Conservation (phyloP, 2,113 vertebrate genomes). For the Poeciliopsis turrubarensis region DNA sequence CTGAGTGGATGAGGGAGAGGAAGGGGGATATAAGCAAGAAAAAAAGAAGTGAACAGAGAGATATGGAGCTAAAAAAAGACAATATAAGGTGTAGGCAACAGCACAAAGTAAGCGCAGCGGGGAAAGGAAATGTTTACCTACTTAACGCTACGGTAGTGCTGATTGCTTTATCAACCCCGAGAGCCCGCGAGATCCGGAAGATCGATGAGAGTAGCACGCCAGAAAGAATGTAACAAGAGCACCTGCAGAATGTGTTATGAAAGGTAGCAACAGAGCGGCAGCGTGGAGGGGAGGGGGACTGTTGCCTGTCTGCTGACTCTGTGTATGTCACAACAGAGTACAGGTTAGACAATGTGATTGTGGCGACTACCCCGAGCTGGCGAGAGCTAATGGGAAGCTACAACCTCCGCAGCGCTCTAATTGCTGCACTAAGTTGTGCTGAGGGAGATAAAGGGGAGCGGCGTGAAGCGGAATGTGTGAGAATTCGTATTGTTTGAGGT, state of each 20-base stretch:
- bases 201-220: constrained; percentile 46
- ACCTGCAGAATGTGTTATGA: constrained; percentile 29
- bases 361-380: constrained; percentile 43
- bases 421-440: constrained; percentile 70
- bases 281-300: not conserved
- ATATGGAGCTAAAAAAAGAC: constrained; percentile 11
- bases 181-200: constrained; percentile 47
- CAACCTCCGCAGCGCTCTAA: constrained; percentile 64
- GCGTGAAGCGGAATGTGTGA: constrained; percentile 68
- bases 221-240: constrained; percentile 42
- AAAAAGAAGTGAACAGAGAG: constrained; percentile 16
- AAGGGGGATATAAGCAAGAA: constrained; percentile 32
- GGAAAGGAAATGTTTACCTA: constrained; percentile 59
- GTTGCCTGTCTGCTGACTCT: constrained; percentile 23
- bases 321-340: constrained; percentile 42
- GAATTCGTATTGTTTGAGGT: constrained; percentile 63
- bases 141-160: constrained; percentile 54
- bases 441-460: constrained; percentile 69
- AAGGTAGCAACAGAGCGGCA: constrained; percentile 29
- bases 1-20: constrained; percentile 43
- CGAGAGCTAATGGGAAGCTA: constrained; percentile 58
- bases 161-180: constrained; percentile 66
- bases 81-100: constrained; percentile 43
- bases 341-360: constrained; percentile 53
- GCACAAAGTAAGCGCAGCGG: constrained; percentile 21